phyloP scores from a whole-genome alignment of 2,888 invertebrate species.

The Branchellion lobata region DNA sequence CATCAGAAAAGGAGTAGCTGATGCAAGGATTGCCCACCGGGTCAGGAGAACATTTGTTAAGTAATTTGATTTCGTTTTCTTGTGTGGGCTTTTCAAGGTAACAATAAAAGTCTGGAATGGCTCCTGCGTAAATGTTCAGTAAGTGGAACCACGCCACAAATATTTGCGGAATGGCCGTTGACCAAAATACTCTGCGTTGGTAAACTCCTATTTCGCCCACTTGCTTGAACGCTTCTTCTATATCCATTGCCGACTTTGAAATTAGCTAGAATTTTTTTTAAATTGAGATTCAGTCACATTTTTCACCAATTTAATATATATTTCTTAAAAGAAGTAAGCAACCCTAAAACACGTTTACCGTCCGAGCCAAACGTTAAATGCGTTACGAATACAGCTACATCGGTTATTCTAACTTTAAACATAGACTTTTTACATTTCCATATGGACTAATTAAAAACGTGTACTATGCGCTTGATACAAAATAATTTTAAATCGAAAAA shows the following conservation, averaged over 20 bases:
- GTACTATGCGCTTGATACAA: no score
- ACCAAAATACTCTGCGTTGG: slow-evolving; percentile 49
- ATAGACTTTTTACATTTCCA: no score
- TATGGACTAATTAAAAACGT: no score
- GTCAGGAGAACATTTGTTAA: slow-evolving; percentile 39
- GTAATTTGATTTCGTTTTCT: background rate
- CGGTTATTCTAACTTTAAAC: no score
- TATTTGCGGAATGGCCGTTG: slow-evolving; percentile 46
- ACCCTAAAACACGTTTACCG: no score
- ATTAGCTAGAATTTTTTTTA: no score
- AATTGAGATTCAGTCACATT: no score
- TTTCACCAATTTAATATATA: no score
- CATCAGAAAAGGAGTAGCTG: slow-evolving; percentile 44
- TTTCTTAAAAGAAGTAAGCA: no score
- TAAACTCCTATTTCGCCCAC: slow-evolving; percentile 51
- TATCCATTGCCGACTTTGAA: slow-evolving; percentile 52
- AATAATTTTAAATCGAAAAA: no score
- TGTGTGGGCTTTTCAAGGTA: background rate
- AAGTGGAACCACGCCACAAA: slow-evolving; percentile 50
- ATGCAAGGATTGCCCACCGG: slow-evolving; percentile 38
- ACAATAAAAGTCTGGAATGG: slow-evolving; percentile 49
- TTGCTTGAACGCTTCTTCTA: slow-evolving; percentile 50
- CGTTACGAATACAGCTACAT: no score
- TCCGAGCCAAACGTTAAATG: no score
- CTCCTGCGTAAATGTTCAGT: slow-evolving; percentile 51